Base-by-base conservation (phyloP, 2,888 invertebrate species). In the Melanotus villosus region DNA sequence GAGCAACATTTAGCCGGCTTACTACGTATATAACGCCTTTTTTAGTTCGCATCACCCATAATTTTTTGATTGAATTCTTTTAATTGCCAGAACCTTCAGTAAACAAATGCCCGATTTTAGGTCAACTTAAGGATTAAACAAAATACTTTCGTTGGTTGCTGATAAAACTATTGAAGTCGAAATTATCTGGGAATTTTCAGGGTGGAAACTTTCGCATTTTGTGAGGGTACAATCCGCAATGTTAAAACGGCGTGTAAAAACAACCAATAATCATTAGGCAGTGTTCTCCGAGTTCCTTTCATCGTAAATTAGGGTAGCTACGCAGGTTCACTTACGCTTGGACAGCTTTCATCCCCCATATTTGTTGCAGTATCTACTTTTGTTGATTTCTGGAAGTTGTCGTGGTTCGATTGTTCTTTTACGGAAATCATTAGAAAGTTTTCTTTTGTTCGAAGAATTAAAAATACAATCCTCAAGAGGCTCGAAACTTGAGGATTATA, bases 181-280 rank as follows among this genome's bases (percentile, higher is more conserved):
- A 41, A 16, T 2, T 41, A 1, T 41, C 41, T 5, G 41, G 18
- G 14, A 9, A n/a, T 38, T 38, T 14, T 1, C 2, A 7, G 5
- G 6, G 9, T 2, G 38, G 54, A 54, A 41, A 10, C 41, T 43
- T 23, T 41, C 41, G 50, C 56, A 26, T 62, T 60, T 52, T 52
- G 26, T 41, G 34, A 50, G 18, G 36, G 26, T 45, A 47, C 41
- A 54, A 34, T 54, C 26, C 57, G 41, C 62, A 65, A 65, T 52
- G 64, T 12, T 64, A 65, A 65, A 65, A 56, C 65, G 30, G 54
- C 54, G 60, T 70, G 65, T 65, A 70, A 70, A 70, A 70, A 65
- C 65, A 65, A 70, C 70, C 70, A 70, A 70, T 70, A 70, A 70
- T 70, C 65, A 70, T 70, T 70, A 70, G 60, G 56, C 52, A 62